Percentiles rank a stretch among this genome's conserved stretches.
Conservation (phyloP, 2,113 vertebrate species). For the Chionomys nivalis region DNA sequence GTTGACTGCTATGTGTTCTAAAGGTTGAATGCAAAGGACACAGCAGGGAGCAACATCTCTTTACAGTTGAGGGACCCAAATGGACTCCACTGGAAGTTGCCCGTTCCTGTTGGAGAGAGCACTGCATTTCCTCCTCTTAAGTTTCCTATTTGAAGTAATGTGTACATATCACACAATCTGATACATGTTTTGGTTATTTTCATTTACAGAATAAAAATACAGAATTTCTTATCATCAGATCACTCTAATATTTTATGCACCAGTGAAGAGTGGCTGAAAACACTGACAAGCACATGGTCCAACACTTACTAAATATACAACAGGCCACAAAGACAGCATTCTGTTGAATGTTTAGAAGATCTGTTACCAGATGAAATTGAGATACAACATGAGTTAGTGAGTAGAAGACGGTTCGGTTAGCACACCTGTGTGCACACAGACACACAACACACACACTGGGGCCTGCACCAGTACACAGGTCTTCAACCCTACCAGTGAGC, state of each 20-base stretch:
- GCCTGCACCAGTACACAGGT: neutral
- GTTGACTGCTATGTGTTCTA: neutral
- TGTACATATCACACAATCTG: neutral
- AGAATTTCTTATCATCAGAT: conserved; percentile 30
- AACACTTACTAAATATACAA: conserved; percentile 45
- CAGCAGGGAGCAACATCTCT: neutral
- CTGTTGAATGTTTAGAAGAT: conserved; percentile 22
- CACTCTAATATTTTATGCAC: conserved; percentile 4
- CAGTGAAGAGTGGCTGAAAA: conserved; percentile 56
- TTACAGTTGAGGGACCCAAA: conserved; percentile 12
- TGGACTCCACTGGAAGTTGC: neutral
- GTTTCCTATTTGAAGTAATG: conserved; percentile 52
- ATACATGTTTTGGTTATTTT: conserved; percentile 9
- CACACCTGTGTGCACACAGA: neutral
- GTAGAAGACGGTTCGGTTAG: neutral
- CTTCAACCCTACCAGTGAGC: conserved; percentile 14
- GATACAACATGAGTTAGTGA: neutral
- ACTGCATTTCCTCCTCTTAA: neutral
- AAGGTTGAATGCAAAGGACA: conserved; percentile 19
- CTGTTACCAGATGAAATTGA: neutral
- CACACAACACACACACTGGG: neutral
- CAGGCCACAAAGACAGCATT: neutral
- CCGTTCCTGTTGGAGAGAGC: neutral
- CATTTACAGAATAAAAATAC: conserved; percentile 60
- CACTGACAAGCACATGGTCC: neutral